A percentile compares a stretch with the other conserved stretches of the same genome.
Evolutionary conservation across 2,888 invertebrate species (phyloP).

Genomic region (Stenurella melanura): DNA sequence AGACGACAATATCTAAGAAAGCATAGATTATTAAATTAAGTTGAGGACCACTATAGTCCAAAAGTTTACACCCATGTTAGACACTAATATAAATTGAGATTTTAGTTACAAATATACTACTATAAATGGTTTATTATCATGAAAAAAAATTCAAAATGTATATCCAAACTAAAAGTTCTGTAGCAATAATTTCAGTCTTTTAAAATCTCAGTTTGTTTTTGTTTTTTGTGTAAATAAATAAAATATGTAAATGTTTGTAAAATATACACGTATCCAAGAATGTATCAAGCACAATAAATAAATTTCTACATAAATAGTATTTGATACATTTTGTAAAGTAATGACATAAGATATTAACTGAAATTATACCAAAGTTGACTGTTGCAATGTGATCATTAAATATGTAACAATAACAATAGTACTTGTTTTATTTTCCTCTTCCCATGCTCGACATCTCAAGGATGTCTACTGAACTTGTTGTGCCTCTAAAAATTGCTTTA

Average conservation of each 20-base stretch:
- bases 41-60: not conserved
- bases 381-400: conserved; percentile 45
- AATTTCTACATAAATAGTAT: conserved; percentile 28
- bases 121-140: not conserved
- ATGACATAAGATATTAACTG: conserved; percentile 37
- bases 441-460: too few relatives aligned
- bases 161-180: not conserved
- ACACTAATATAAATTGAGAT: not conserved
- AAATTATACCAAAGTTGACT: conserved; percentile 44
- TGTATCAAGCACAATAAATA: conserved; percentile 37
- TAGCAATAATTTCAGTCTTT: conserved; percentile 17
- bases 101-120: not conserved
- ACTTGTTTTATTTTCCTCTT: not conserved
- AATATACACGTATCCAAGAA: conserved; percentile 21
- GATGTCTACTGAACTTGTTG: too few relatives aligned
- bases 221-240: conserved; percentile 28
- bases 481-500: too few relatives aligned
- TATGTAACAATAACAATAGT: conserved; percentile 12
- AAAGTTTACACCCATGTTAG: not conserved
- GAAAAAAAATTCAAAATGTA: not conserved
- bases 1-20: not conserved
- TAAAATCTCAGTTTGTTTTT: not conserved
- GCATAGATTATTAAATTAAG: not conserved
- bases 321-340: conserved; percentile 37
- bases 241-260: conserved; percentile 37